Percentiles rank a stretch among this genome's conserved stretches.
Evolutionary conservation across 2,797 vertebrate species (phyloP).

Genomic region (Myotis planiceps): DNA sequence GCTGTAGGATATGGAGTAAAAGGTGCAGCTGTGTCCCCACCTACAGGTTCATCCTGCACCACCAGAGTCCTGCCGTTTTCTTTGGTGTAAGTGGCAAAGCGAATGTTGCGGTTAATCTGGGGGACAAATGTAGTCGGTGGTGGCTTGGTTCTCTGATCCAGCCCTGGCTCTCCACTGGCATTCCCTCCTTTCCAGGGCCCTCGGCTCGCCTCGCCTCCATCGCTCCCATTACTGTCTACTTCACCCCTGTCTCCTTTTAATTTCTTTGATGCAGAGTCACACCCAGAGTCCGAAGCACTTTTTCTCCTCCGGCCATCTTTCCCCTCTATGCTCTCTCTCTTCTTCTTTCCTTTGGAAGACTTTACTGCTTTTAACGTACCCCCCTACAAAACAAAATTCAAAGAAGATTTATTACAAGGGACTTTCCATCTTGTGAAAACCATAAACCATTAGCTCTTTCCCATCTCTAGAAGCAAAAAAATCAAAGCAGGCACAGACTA

Average conservation of each 20-base stretch:
- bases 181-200: conserved; percentile 90
- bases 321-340: conserved; percentile 89
- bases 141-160: conserved; percentile 87
- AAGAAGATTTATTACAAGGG: conserved; percentile 71
- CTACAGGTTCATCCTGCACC: conserved; percentile 91
- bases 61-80: conserved; percentile 94
- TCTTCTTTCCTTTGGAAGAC: conserved; percentile 90
- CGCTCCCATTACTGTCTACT: conserved; percentile 89
- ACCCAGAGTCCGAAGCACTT: conserved; percentile 93
- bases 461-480: conserved; percentile 64
- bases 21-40: conserved; percentile 87
- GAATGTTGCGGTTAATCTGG: conserved; percentile 93
- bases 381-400: conserved; percentile 85
- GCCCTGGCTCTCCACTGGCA: conserved; percentile 81
- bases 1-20: conserved; percentile 93
- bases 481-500: conserved; percentile 39
- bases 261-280: conserved; percentile 95
- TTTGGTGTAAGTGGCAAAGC: conserved; percentile 93
- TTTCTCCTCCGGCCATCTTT: conserved; percentile 94
- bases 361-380: conserved; percentile 85
- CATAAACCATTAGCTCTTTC: conserved; percentile 67
- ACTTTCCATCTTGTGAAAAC: conserved; percentile 61
- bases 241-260: conserved; percentile 93
- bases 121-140: conserved; percentile 87
- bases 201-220: conserved; percentile 88